phyloP scores from a whole-genome alignment of 2,888 invertebrate genomes.

The Tuberolachnus salignus region DNA sequence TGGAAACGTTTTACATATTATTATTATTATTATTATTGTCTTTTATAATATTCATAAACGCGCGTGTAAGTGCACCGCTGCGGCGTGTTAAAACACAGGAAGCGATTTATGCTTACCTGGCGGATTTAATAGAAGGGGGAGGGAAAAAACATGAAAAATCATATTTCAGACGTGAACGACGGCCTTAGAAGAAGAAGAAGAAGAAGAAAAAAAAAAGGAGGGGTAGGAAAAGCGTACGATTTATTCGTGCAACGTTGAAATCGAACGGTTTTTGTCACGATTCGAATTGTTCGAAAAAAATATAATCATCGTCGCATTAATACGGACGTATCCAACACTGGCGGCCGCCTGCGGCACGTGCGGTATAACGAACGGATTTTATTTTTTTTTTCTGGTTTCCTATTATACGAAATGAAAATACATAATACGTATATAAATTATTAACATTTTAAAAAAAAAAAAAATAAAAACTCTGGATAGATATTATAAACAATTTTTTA shows the following conservation, averaged over 20 bases:
- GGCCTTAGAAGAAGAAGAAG: neutral
- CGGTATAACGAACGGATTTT: neutral
- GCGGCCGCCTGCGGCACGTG: neutral
- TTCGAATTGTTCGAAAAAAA: constrained; percentile 13
- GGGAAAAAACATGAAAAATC: neutral
- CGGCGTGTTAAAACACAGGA: constrained; percentile 9
- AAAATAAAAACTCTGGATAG: neutral
- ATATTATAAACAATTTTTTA: neutral
- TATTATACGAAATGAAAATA: neutral
- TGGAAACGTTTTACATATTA: no score
- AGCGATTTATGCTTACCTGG: constrained; percentile 21
- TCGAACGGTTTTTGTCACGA: constrained; percentile 16
- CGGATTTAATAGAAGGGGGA: neutral
- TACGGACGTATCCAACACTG: neutral
- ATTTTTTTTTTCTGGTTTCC: no score
- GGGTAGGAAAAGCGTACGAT: no score
- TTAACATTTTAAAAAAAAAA: neutral
- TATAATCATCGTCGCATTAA: neutral
- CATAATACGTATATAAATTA: neutral
- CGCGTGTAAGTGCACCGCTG: neutral
- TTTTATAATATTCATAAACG: neutral
- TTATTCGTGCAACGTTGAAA: neutral
- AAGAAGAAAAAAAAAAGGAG: no score
- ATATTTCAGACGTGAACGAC: constrained; percentile 8
- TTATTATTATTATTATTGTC: no score